Percentiles rank a stretch among this genome's conserved stretches.
Conservation (phyloP, 2,888 invertebrate genomes). For the Sepioteuthis lessoniana region DNA sequence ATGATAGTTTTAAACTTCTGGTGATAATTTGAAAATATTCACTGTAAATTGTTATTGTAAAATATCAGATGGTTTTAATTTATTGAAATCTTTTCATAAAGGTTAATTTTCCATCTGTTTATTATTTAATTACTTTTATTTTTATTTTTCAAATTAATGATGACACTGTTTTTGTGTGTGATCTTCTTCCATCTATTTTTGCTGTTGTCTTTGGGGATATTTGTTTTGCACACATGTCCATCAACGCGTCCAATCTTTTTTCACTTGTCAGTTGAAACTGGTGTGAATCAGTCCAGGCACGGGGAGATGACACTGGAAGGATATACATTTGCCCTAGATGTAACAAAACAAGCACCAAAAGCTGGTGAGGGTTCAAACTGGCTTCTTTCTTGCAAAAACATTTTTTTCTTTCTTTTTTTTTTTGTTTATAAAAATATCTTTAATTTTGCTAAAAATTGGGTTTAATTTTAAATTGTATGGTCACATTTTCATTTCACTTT, state of each 20-base stretch:
- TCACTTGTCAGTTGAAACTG: constrained; percentile 48
- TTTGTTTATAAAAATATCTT: constrained; percentile 38
- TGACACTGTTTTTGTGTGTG: background rate
- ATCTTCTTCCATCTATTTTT: constrained; percentile 23
- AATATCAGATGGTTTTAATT: background rate
- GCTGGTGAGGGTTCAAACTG: constrained; percentile 42
- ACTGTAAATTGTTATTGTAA: background rate
- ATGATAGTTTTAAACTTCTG: background rate
- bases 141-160: background rate
- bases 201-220: constrained; percentile 39
- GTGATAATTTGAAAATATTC: background rate
- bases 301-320: constrained; percentile 47
- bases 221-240: constrained; percentile 35
- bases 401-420: background rate
- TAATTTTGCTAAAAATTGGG: background rate
- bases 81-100: constrained; percentile 38
- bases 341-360: constrained; percentile 47
- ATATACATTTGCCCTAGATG: constrained; percentile 48
- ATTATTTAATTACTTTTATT: constrained; percentile 39
- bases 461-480: background rate
- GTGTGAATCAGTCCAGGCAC: constrained; percentile 43
- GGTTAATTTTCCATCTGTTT: background rate
- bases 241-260: constrained; percentile 46
- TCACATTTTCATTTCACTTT: background rate
- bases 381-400: constrained; percentile 45